These are phyloP conservation scores for Fragum sueziense DNA, from an alignment of 2,888 invertebrate genomes.

Conservation along the genomic window DNA sequence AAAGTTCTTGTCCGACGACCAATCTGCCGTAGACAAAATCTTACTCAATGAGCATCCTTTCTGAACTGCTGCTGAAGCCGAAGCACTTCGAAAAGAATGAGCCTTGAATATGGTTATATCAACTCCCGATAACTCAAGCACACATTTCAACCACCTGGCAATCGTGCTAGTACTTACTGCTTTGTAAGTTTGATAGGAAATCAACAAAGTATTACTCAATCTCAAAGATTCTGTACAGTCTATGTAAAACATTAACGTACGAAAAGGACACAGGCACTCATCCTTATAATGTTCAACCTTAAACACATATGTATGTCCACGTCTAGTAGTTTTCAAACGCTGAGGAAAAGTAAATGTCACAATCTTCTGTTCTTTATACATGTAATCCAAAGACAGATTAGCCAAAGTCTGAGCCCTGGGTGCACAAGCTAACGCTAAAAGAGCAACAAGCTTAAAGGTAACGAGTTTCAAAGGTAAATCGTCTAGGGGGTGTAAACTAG, in stretches of 20 bases:
- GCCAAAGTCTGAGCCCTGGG: slow-evolving; percentile 45
- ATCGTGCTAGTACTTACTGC: slow-evolving; percentile 8
- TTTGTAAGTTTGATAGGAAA: slow-evolving; percentile 30
- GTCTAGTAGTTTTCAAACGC: slow-evolving; percentile 36
- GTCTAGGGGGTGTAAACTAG: slow-evolving; percentile 26
- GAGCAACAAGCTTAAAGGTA: slow-evolving; percentile 41
- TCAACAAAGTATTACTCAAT: not conserved
- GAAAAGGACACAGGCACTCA: slow-evolving; percentile 5
- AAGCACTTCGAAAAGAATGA: slow-evolving; percentile 32
- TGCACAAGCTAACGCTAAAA: slow-evolving; percentile 43
- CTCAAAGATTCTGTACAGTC: slow-evolving; percentile 25
- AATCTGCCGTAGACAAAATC: no score
- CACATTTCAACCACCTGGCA: slow-evolving; percentile 34
- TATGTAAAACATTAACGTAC: slow-evolving; percentile 25
- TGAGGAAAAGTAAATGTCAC: slow-evolving; percentile 44
- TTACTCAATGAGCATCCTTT: no score
- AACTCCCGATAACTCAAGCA: slow-evolving; percentile 21
- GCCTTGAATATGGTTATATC: slow-evolving; percentile 24
- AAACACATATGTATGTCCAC: slow-evolving; percentile 14
- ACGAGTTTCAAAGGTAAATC: slow-evolving; percentile 34
- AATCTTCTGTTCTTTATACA: slow-evolving; percentile 23
- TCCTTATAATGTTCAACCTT: not conserved
- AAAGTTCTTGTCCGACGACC: no score
- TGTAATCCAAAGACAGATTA: slow-evolving; percentile 27
- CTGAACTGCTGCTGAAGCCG: no score